These are phyloP conservation scores for Drosophila pachea DNA, from an alignment of 1,140 invertebrate genomes.

Conservation along the genomic window DNA sequence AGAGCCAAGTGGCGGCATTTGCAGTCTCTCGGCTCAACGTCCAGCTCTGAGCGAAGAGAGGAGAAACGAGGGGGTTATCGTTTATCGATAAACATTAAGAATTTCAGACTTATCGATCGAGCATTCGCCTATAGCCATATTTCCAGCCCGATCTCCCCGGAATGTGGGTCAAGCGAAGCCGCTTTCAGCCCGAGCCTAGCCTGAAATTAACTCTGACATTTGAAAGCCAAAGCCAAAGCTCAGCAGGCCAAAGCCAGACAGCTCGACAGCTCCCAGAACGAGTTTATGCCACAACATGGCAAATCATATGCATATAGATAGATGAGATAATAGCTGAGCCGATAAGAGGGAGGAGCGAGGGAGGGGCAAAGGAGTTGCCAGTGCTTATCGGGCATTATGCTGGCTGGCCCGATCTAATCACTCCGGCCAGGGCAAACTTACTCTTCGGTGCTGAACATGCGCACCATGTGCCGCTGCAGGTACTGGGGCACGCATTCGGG, in stretches of 20 bases:
- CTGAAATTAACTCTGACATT: background rate
- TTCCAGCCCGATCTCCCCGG: too few species aligned
- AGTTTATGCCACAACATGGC: background rate
- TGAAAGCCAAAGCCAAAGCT: background rate
- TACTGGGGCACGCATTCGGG: conserved; percentile 66
- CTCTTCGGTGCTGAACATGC: conserved; percentile 78
- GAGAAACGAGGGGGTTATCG: background rate
- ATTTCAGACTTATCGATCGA: background rate
- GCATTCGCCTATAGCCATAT: too few species aligned
- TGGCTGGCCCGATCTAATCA: too few species aligned
- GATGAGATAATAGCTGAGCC: background rate
- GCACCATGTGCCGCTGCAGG: conserved; percentile 74
- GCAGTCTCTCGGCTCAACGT: too few species aligned
- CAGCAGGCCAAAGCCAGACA: background rate
- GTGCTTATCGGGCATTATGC: too few species aligned
- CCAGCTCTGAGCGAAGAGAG: too few species aligned
- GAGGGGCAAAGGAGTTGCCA: too few species aligned
- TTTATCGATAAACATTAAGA: background rate
- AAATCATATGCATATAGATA: background rate
- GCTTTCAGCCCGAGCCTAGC: background rate
- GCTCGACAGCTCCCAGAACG: background rate
- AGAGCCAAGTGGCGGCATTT: too few species aligned
- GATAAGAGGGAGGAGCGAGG: background rate
- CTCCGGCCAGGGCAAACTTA: conserved; percentile 40
- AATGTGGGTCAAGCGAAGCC: background rate